phyloP scores from a whole-genome alignment of 2,797 vertebrate genomes.

The Melanitta fusca region DNA sequence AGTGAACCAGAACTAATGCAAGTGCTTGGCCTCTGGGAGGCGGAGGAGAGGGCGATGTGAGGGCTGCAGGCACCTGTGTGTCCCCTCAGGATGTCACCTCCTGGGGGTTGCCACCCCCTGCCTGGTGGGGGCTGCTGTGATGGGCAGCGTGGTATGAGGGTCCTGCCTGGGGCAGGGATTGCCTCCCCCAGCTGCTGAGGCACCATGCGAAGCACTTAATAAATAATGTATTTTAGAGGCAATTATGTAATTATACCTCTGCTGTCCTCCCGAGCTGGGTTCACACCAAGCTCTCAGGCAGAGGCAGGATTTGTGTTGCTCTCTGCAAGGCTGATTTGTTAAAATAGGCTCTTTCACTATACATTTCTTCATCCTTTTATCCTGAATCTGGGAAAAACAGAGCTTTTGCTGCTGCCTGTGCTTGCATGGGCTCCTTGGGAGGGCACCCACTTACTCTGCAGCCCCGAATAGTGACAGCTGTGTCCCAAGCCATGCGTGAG shows the following conservation, averaged over 20 bases:
- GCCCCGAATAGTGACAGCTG: not conserved
- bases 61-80: not conserved
- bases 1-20: not conserved
- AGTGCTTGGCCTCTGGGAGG: not conserved
- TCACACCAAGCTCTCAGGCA: not conserved
- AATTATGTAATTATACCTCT: conserved; percentile 32
- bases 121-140: not conserved
- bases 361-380: rapidly evolving
- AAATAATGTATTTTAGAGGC: not conserved
- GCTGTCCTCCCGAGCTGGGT: not conserved
- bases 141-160: not conserved
- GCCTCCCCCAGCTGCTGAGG: not conserved
- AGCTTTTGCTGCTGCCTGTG: not conserved
- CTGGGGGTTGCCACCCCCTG: not conserved
- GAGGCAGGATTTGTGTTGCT: not conserved
- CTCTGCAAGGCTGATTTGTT: not conserved
- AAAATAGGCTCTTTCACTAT: rapidly evolving
- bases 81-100: not conserved
- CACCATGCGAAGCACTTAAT: not conserved
- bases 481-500: not conserved
- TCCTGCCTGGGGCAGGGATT: not conserved
- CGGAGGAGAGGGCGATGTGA: not conserved
- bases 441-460: not conserved
- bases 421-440: not conserved
- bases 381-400: not conserved